Conservation (phyloP, 2,113 vertebrate species). For the Pygoscelis adeliae region DNA sequence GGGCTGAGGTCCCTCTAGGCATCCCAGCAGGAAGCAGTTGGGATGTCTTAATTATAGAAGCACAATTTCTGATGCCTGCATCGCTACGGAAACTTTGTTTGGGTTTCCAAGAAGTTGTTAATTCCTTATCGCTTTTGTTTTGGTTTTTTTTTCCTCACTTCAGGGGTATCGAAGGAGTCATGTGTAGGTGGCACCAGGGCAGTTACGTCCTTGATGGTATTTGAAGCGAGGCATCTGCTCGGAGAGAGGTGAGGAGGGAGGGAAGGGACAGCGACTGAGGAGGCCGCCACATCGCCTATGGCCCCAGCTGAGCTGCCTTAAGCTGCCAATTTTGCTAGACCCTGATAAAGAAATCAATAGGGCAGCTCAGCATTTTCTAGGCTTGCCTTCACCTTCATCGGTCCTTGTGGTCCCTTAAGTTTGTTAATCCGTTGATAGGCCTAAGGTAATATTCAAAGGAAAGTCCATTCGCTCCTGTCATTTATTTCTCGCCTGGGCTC, state of each 20-base stretch:
- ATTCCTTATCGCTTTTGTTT: not conserved
- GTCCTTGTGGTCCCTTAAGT: not conserved
- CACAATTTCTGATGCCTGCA: not conserved
- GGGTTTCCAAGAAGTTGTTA: not conserved
- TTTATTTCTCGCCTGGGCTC: not conserved
- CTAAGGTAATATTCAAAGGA: not conserved
- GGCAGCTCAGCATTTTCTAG: not conserved
- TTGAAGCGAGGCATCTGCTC: not conserved
- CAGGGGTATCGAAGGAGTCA: not conserved
- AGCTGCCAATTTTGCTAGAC: not conserved
- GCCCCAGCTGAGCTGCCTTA: not conserved
- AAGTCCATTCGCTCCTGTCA: not conserved
- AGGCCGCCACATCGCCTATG: accelerated
- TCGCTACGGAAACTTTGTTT: not conserved
- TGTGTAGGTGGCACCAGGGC: not conserved
- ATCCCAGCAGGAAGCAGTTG: not conserved
- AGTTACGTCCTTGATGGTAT: not conserved
- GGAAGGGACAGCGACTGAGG: not conserved
- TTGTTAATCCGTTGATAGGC: too few species aligned
- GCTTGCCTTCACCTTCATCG: not conserved
- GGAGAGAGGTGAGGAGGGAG: not conserved
- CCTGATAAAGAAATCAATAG: not conserved
- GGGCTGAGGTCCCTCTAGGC: not conserved
- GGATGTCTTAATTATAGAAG: not conserved
- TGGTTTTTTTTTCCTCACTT: not conserved